Conservation (phyloP, 2,113 vertebrate species). For the Dunckerocampus dactyliophorus region DNA sequence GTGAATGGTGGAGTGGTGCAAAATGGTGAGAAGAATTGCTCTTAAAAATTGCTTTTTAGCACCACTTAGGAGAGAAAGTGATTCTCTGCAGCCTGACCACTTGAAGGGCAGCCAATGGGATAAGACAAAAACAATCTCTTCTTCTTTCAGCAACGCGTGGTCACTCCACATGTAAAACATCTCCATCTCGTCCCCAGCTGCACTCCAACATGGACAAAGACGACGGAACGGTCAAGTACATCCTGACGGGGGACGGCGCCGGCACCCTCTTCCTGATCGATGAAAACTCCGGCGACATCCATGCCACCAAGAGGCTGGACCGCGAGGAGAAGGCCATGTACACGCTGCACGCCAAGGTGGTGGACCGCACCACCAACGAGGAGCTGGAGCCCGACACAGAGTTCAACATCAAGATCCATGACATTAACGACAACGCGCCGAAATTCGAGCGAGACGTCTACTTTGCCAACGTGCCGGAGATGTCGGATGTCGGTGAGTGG, state of each 20-base stretch:
- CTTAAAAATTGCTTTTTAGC: neutral
- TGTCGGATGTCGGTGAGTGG: conserved; percentile 92
- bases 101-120: neutral
- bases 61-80: neutral
- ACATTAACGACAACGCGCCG: conserved; percentile 97
- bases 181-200: conserved; percentile 69
- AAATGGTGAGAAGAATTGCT: neutral
- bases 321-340: conserved; percentile 93
- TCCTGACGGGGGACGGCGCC: conserved; percentile 92
- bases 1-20: neutral
- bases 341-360: conserved; percentile 87
- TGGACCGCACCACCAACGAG: conserved; percentile 84
- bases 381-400: conserved; percentile 94
- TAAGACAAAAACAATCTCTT: too few relatives aligned
- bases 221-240: conserved; percentile 91
- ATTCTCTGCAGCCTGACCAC: neutral
- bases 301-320: conserved; percentile 94
- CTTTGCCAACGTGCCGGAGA: conserved; percentile 88
- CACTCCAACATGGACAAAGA: conserved; percentile 96
- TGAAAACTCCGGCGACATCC: conserved; percentile 96
- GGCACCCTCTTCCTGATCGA: conserved; percentile 92
- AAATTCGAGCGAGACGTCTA: conserved; percentile 89
- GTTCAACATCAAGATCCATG: conserved; percentile 98
- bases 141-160: too few relatives aligned
- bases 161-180: neutral